A percentile compares a stretch with the other conserved stretches of the same genome.
These are phyloP conservation scores for Premnoplex brunnescens DNA, from an alignment of 2,797 vertebrate species.

Conservation along the genomic window DNA sequence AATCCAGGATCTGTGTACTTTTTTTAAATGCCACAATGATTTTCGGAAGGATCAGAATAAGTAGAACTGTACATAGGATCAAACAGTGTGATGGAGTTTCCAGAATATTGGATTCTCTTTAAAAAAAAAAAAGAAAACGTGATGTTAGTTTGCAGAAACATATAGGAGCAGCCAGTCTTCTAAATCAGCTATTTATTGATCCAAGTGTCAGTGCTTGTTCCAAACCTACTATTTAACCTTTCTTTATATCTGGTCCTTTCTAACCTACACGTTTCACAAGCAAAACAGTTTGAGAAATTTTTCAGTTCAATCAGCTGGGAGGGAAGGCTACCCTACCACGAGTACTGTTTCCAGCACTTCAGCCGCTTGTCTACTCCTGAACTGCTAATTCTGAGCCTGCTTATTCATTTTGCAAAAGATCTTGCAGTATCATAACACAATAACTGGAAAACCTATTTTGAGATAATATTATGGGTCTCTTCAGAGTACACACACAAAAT, in stretches of 20 bases:
- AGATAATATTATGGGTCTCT: neutral
- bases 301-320: neutral
- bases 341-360: neutral
- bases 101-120: neutral
- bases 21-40: neutral
- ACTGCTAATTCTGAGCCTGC: neutral
- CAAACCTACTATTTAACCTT: neutral
- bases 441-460: neutral
- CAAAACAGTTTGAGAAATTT: neutral
- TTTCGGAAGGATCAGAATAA: neutral
- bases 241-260: neutral
- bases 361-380: neutral
- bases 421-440: neutral
- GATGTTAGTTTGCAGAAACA: neutral
- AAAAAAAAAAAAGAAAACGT: neutral
- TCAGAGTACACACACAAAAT: neutral
- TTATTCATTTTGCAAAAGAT: neutral
- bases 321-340: rapidly evolving
- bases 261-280: neutral
- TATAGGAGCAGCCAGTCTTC: neutral
- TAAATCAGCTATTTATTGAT: neutral
- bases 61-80: neutral
- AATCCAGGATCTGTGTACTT: neutral
- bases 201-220: neutral
- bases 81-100: neutral